A percentile compares a stretch with the other conserved stretches of the same genome.
phyloP scores from a whole-genome alignment of 2,888 invertebrate species.

The Cryptocephalus primarius region DNA sequence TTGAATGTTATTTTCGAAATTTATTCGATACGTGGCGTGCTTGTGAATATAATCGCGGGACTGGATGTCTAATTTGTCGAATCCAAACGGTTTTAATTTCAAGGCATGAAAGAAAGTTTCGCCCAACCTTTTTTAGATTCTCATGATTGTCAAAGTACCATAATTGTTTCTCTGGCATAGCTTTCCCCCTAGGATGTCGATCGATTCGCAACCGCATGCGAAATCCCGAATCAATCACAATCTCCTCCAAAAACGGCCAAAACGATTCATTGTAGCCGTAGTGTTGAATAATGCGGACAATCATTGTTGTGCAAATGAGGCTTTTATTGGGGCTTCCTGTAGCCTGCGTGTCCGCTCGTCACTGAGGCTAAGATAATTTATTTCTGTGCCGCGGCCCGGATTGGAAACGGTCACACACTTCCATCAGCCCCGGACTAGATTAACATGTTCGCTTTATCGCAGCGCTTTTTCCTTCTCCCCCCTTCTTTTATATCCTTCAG shows the following conservation, averaged over 20 bases:
- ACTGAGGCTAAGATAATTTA: neutral
- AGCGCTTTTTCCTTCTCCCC: conserved; percentile 7
- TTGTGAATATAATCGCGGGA: too few species aligned
- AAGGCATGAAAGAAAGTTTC: too few species aligned
- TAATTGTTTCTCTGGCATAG: too few species aligned
- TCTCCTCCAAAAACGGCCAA: neutral
- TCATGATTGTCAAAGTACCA: too few species aligned
- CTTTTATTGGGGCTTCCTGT: conserved; percentile 32
- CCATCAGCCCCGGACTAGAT: conserved; percentile 3
- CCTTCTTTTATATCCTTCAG: too few species aligned
- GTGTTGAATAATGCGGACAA: conserved; percentile 29
- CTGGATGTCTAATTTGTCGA: too few species aligned
- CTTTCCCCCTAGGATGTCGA: too few species aligned
- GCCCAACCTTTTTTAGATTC: too few species aligned
- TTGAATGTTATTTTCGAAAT: too few species aligned
- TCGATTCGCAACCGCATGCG: conserved; percentile 13
- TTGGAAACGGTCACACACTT: neutral
- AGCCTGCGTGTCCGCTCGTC: neutral
- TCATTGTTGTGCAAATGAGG: conserved; percentile 38
- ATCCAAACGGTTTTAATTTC: too few species aligned
- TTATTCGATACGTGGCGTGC: too few species aligned
- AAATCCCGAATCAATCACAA: conserved; percentile 21
- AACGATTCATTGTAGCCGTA: neutral
- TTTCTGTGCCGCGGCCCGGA: neutral
- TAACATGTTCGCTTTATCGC: conserved; percentile 14